Evolutionary conservation across 2,888 invertebrate genomes (phyloP).

Genomic region (Erpobdella octoculata): DNA sequence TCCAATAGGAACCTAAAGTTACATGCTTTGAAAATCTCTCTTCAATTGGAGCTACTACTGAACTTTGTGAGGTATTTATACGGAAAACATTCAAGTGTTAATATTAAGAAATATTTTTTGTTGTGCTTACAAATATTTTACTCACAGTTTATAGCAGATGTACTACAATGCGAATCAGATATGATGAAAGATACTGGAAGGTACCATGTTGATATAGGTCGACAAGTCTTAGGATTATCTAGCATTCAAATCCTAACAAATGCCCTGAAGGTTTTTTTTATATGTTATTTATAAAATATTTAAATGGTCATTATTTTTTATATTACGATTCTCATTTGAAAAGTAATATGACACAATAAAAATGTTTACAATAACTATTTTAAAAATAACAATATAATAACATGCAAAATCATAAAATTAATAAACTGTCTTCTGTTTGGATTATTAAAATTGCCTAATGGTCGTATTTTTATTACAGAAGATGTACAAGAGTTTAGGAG

Average conservation of each 20-base stretch:
- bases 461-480: too few relatives aligned
- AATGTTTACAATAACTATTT: too few relatives aligned
- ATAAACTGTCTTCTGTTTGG: too few relatives aligned
- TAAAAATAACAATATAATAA: too few relatives aligned
- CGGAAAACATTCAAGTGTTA: not conserved
- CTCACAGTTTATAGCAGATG: not conserved
- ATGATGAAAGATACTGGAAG: slow-evolving; percentile 6
- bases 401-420: too few relatives aligned
- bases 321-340: too few relatives aligned
- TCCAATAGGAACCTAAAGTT: not conserved
- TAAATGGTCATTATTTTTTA: too few relatives aligned
- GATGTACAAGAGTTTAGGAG: slow-evolving; percentile 5
- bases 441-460: too few relatives aligned
- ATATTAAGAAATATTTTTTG: too few relatives aligned
- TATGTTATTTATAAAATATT: too few relatives aligned
- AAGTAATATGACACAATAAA: too few relatives aligned
- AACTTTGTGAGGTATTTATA: slow-evolving; percentile 1
- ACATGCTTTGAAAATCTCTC: not conserved
- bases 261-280: slow-evolving; percentile 1
- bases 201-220: slow-evolving; percentile 9
- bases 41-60: not conserved
- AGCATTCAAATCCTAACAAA: not conserved
- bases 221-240: not conserved
- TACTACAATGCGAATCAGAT: slow-evolving; percentile 10
- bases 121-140: too few relatives aligned